Percentiles rank a stretch among this genome's conserved stretches.
Evolutionary conservation across 2,797 vertebrate species (phyloP).

Genomic region (Halcyon smyrnensis): DNA sequence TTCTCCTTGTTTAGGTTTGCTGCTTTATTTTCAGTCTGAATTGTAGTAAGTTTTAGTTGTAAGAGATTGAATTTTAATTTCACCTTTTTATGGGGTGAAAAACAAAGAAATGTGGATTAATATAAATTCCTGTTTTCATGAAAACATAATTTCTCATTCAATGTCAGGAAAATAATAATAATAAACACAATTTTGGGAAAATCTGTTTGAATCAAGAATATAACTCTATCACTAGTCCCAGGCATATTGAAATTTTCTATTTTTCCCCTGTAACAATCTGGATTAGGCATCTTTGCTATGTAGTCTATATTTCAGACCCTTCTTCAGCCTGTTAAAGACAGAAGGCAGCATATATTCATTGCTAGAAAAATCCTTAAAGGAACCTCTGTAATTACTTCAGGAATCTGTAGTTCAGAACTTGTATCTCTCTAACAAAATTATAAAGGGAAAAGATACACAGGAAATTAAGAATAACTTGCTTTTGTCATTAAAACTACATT

Average conservation of each 20-base stretch:
- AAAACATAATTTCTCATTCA: background rate
- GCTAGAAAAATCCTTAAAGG: background rate
- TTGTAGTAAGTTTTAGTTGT: background rate
- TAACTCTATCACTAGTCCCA: background rate
- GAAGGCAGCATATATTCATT: background rate
- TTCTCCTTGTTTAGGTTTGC: background rate
- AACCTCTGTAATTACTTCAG: background rate
- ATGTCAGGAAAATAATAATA: background rate
- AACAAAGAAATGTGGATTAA: background rate
- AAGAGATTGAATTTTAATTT: background rate
- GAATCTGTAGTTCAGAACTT: background rate
- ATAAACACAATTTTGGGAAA: background rate
- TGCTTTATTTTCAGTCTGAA: background rate
- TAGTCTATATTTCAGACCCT: background rate
- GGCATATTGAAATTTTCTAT: background rate
- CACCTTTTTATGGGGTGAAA: background rate
- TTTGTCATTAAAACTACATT: background rate
- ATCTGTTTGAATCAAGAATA: background rate
- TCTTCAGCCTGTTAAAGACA: background rate
- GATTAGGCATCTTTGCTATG: background rate
- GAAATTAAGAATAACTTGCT: conserved; percentile 1
- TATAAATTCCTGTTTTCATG: background rate
- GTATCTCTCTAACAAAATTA: background rate
- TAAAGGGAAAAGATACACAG: background rate
- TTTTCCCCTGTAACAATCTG: background rate